phyloP scores from a whole-genome alignment of 2,888 invertebrate species.

The Tuta absoluta region DNA sequence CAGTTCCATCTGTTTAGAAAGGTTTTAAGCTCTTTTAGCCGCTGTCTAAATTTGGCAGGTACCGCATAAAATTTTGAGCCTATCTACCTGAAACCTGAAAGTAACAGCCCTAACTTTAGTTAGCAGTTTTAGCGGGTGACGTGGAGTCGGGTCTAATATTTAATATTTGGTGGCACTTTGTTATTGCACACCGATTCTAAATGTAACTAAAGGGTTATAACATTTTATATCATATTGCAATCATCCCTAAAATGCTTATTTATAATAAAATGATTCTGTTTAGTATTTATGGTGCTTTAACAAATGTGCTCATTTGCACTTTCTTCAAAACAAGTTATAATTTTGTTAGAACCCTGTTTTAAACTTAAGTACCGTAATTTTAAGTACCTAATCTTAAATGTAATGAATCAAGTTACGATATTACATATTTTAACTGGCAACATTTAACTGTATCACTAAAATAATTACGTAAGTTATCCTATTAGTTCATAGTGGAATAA shows the following conservation, averaged over 20 bases:
- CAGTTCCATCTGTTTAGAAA: no score
- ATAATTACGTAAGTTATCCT: constrained; percentile 27
- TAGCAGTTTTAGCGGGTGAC: no score
- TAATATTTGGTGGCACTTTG: constrained; percentile 8
- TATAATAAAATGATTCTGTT: neutral
- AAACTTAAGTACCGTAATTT: neutral
- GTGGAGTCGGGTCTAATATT: no score
- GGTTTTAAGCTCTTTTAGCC: no score
- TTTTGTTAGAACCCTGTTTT: neutral
- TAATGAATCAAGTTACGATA: constrained; percentile 22
- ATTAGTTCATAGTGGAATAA: constrained; percentile 25
- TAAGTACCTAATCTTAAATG: neutral
- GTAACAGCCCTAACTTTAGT: no score
- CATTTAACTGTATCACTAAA: constrained; percentile 22
- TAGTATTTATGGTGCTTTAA: neutral
- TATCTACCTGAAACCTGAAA: no score
- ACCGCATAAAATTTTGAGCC: no score
- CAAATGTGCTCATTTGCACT: neutral
- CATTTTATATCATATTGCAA: neutral
- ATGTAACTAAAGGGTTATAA: constrained; percentile 1
- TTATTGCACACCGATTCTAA: constrained; percentile 4
- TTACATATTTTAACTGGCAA: constrained; percentile 15
- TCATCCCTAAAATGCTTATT: no score
- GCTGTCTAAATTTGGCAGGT: no score
- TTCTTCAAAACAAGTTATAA: neutral